Evolutionary conservation across 2,797 vertebrate genomes (phyloP), one percentile per base, ranked within the genome.

Genomic region (Pseudotriccus pelzelni): DNA sequence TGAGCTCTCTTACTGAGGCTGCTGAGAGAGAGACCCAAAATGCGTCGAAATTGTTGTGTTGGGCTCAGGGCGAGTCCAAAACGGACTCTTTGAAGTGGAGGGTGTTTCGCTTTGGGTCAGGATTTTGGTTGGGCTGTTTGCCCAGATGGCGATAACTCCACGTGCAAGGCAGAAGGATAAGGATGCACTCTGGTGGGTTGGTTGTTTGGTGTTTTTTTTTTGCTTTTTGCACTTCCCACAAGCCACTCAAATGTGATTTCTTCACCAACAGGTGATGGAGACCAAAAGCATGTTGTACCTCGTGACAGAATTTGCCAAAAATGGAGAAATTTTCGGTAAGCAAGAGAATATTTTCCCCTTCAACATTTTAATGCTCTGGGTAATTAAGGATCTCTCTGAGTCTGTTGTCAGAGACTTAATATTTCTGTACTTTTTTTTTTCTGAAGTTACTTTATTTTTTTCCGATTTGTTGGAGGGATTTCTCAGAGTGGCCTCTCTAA

Each of bases 281-380:
- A 99, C 99, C 84, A 99, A 99, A 98, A 99, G 99, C 97, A 99
- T 99, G 99, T 98, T 99, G 96, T 99, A 99, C 97, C 98, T 99
- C 58, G 99, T 99, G 97, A 99, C 99, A 17, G 99, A 99, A 97
- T 99, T 99, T 95, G 99, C 99, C 97, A 99, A 99, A 98, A 99
- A 99, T 56, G 99, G 99, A 94, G 99, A 99, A 97, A 99, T 99
- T 94, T 99, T 99, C 3, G 99, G 99, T 99, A 98, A 99, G 99
- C 97, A 81, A 69, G 91, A 44, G 81, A 89, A 27, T 37, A 36
- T 93, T 96, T 90, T 76, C 53, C 4, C 24, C 9, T 89, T 56
- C 52, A 47, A 1, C 30, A 1, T 13, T 17, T 44, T 14, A 17
- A 6, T 34, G 25, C 34, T 28, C 11, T 28, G n/a, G 20, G 28